phyloP scores from a whole-genome alignment of 2,888 invertebrate species.

The Perizoma affinitatum region DNA sequence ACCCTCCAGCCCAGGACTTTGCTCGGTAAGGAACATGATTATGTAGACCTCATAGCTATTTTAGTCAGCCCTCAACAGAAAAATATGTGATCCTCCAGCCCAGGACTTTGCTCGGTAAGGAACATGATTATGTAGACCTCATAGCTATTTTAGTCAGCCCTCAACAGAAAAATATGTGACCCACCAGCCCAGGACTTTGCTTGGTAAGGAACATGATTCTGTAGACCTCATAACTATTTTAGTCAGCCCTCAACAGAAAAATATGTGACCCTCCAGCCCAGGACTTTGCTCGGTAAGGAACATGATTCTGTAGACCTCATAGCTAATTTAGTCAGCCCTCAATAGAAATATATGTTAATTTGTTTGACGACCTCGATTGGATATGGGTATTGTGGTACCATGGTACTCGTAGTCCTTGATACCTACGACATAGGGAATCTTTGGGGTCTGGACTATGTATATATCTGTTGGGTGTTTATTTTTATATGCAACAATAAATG shows the following conservation, averaged over 20 bases:
- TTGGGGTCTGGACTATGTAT: too few relatives aligned
- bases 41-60: not conserved
- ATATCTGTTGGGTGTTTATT: too few relatives aligned
- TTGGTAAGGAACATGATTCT: slow-evolving; percentile 97
- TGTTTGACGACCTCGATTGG: too few relatives aligned
- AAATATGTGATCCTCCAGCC: slow-evolving; percentile 94
- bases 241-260: slow-evolving; percentile 97
- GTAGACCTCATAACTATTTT: slow-evolving; percentile 97
- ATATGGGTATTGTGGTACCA: too few relatives aligned
- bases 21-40: slow-evolving; percentile 85
- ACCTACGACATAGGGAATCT: too few relatives aligned
- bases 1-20: slow-evolving; percentile 95
- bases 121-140: not conserved
- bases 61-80: too few relatives aligned
- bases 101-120: slow-evolving; percentile 92
- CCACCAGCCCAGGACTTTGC: slow-evolving; percentile 95
- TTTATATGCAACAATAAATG: too few relatives aligned
- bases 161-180: too few relatives aligned
- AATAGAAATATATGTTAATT: too few relatives aligned
- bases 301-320: not conserved
- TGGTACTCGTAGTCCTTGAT: too few relatives aligned
- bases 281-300: slow-evolving; percentile 92
- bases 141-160: too few relatives aligned
- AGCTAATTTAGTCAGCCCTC: too few relatives aligned
- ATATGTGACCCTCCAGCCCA: slow-evolving; percentile 95